phyloP scores from a whole-genome alignment of 2,888 invertebrate species.

The Leptopilina syphax region DNA sequence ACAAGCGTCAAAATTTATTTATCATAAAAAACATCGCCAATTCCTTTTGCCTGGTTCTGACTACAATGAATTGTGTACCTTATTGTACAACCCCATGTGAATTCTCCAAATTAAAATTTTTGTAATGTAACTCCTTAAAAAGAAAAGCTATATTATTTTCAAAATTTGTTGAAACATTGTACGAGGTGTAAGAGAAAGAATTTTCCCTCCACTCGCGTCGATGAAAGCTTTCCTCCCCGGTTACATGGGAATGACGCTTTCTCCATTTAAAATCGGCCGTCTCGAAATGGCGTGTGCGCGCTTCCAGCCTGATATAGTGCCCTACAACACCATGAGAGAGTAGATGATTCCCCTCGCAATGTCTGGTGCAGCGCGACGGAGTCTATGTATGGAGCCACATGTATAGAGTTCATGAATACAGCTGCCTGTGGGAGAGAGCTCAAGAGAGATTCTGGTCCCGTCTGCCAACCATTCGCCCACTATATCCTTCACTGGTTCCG shows the following conservation, averaged over 20 bases:
- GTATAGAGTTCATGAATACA: conserved; percentile 4
- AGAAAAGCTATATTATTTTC: too few relatives aligned
- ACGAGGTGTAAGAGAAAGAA: neutral
- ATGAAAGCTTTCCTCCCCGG: conserved; percentile 26
- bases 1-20: too few relatives aligned
- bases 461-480: conserved; percentile 53
- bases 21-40: too few relatives aligned
- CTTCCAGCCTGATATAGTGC: conserved; percentile 55
- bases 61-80: too few relatives aligned
- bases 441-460: conserved; percentile 55
- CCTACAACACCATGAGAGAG: conserved; percentile 47
- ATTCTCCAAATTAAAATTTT: too few relatives aligned
- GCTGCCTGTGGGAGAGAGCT: conserved; percentile 14
- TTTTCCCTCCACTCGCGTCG: neutral
- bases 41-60: too few relatives aligned
- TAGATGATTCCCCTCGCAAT: conserved; percentile 24
- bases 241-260: conserved; percentile 15
- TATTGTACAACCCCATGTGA: too few relatives aligned
- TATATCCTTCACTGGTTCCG: conserved; percentile 33
- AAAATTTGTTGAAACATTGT: neutral
- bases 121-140: too few relatives aligned
- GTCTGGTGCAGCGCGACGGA: conserved; percentile 31
- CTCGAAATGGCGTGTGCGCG: conserved; percentile 46
- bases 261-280: conserved; percentile 48
- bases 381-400: neutral